Evolutionary conservation across 2,113 vertebrate species (phyloP), one percentile per base, ranked within the genome.

Genomic region (Pachyramphus minor): DNA sequence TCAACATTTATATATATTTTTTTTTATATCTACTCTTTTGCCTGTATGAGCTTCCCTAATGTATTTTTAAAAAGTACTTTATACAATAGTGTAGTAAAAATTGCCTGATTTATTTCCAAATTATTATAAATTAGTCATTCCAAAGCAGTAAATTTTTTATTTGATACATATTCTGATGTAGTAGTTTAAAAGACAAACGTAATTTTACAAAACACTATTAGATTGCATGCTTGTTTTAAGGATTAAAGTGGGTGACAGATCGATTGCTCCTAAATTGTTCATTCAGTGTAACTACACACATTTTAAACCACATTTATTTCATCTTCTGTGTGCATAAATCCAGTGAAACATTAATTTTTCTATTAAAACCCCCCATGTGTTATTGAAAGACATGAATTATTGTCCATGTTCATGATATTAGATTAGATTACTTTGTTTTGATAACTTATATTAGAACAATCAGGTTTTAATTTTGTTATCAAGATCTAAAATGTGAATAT

Each of bases 291-390:
- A 94, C 84, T 79, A 87, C 2, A 33, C 37, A 44, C 62, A 72
- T 85, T 91, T 96, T 52, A 94, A 91, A 89, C 41, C 42, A 89
- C 64, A 67, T 79, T 80, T 79, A 81, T 91, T 92, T 90, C 75
- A 90, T 63, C 68, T 50, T 69, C 76, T 23, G 47, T n/a, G 49
- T 89, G 62, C 30, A 75, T 89, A 91, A 88, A 85, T 91, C 45
- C 45, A 95, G 75, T 62, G 64, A 92, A 95, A 93, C 82, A 80
- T 89, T 89, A 60, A 42, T 84, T 95, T 79, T 84, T 68, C 75
- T 45, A 86, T 72, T 93, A 49, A 87, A 89, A 75, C 5, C 2
- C 2, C 5, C 58, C 16, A 6, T 4, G 4, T 16, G 22, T 67
- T 79, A 62, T 73, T 60, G 23, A 35, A 77, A 86, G 76, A 85